Base-by-base conservation (phyloP, 2,888 invertebrate genomes). In the Sipha maydis region DNA sequence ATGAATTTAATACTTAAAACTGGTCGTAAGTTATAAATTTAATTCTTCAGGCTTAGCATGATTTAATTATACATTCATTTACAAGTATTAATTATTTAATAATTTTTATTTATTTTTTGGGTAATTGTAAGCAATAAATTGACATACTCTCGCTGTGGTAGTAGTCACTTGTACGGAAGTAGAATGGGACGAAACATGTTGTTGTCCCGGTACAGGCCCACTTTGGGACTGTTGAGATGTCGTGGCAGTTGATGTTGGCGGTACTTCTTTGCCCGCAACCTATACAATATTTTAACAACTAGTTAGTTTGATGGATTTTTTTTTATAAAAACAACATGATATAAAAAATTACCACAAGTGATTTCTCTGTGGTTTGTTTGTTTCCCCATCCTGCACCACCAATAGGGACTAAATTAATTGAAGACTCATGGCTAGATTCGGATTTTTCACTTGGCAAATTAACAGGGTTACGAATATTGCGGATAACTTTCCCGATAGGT, bases 381-480 rank as follows among this genome's bases (percentile, higher is more conserved):
- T 93, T 93, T 92, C 95, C 95, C 96, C 96, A 96, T 95, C 96
- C 96, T 93, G 94, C 93, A 91, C 95, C 95, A 92, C 96, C 95
- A 91, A 94, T 94, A 91, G 96, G 96, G 92, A 96, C 96, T 92
- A 96, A 93, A 92, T 94, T 95, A 91, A 96, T 94, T 92, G 95
- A 95, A 91, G 96, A 95, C 93, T 96, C 96, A 93, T 95, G 95
- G 91, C 94, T 94, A 92, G 95, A 95, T 94, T 99, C 99, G 93
- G 98, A 97, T 95, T 98, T 99, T 94, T 99, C 94, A 95, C 99
- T 99, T 92, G 99, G 99, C 93, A 99, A 94, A 94, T 99, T 98
- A 92, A 97, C 98, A 93, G 99, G 99, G 94, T 99, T 98, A 93
- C 99, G 96, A 94, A 99, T 96, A 93, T 97, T 97, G 93, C 96